phyloP scores from a whole-genome alignment of 2,888 invertebrate species.

The Hyposoter dolosus region DNA sequence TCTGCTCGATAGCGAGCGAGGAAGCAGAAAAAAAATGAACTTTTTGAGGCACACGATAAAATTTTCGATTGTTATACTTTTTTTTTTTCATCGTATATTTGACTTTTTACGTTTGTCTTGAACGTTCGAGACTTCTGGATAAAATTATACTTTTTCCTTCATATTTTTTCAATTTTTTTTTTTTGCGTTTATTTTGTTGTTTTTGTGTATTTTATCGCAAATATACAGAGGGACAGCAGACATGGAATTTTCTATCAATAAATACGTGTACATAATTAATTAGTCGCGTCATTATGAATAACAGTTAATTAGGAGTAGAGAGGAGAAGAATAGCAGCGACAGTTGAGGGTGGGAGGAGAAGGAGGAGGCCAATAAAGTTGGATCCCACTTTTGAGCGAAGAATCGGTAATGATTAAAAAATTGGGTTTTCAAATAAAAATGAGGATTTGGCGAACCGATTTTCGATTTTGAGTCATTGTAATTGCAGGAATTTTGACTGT shows the following conservation, averaged over 20 bases:
- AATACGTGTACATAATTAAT: slow-evolving; percentile 80
- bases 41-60: slow-evolving; percentile 33
- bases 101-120: slow-evolving; percentile 10
- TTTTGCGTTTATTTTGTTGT: slow-evolving; percentile 18
- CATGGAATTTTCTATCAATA: slow-evolving; percentile 77
- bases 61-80: slow-evolving; percentile 24
- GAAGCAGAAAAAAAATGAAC: slow-evolving; percentile 41
- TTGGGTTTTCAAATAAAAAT: not conserved
- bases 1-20: not conserved
- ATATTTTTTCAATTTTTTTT: slow-evolving; percentile 5
- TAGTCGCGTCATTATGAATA: slow-evolving; percentile 72
- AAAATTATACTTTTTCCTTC: not conserved
- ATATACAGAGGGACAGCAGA: slow-evolving; percentile 75
- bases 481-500: not conserved
- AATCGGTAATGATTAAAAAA: not conserved
- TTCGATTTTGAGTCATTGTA: not conserved
- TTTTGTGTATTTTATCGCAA: slow-evolving; percentile 58
- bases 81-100: slow-evolving; percentile 21
- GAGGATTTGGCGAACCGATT: not conserved
- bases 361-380: not conserved
- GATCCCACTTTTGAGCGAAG: not conserved
- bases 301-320: slow-evolving; percentile 75
- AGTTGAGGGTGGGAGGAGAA: not conserved
- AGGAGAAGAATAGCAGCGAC: not conserved
- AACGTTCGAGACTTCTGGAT: slow-evolving; percentile 10